Percentiles rank a stretch among this genome's conserved stretches.
phyloP scores from a whole-genome alignment of 2,888 invertebrate species.

The Lasius platythorax region DNA sequence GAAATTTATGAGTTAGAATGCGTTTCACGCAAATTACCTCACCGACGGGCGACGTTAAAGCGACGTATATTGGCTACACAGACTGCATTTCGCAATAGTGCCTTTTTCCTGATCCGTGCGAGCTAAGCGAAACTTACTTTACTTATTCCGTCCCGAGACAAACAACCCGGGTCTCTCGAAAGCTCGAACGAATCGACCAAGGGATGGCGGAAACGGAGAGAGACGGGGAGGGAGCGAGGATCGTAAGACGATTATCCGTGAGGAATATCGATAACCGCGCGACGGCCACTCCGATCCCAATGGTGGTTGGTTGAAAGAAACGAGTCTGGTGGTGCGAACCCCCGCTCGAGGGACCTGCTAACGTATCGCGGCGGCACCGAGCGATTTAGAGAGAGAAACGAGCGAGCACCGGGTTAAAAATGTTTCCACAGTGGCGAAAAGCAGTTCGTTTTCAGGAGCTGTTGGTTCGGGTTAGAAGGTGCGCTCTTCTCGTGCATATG shows the following conservation, averaged over 20 bases:
- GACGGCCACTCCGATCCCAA: slow-evolving; percentile 58
- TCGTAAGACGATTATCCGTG: slow-evolving; percentile 69
- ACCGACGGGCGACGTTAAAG: not conserved
- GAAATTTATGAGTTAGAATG: slow-evolving; percentile 25
- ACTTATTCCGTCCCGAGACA: slow-evolving; percentile 34
- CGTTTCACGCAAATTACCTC: slow-evolving; percentile 25
- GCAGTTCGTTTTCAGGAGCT: slow-evolving; percentile 72
- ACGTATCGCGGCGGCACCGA: slow-evolving; percentile 75
- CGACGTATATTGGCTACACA: slow-evolving; percentile 10
- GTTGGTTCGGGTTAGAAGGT: slow-evolving; percentile 49
- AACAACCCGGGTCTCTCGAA: slow-evolving; percentile 6
- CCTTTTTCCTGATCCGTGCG: not conserved
- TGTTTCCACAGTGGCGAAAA: slow-evolving; percentile 72
- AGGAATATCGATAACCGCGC: slow-evolving; percentile 68
- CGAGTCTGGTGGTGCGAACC: slow-evolving; percentile 53
- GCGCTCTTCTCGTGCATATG: not conserved
- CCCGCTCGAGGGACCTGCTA: slow-evolving; percentile 67
- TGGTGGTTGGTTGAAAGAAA: slow-evolving; percentile 56
- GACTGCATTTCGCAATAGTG: not conserved
- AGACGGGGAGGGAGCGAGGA: slow-evolving; percentile 61
- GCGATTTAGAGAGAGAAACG: slow-evolving; percentile 78
- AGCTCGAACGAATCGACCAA: not conserved
- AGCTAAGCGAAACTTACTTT: slow-evolving; percentile 24
- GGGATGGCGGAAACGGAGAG: slow-evolving; percentile 3
- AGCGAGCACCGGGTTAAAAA: slow-evolving; percentile 74